Conservation (phyloP, 2,797 vertebrate genomes). For the Acrossocheilus wenchowensis region DNA sequence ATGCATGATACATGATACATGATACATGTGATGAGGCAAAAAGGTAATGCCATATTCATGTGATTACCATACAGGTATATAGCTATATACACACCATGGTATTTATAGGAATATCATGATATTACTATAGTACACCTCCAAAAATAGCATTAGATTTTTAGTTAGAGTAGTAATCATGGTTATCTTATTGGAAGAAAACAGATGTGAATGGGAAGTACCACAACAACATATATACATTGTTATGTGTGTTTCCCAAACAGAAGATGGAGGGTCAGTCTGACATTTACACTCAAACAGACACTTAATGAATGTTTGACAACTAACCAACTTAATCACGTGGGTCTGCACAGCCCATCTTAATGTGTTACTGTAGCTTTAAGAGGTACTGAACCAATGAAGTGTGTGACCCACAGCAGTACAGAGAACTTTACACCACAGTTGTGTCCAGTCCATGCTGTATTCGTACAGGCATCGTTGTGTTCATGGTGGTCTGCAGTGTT, state of each 20-base stretch:
- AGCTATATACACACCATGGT: not conserved
- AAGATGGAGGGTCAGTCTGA: not conserved
- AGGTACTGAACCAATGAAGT: not conserved
- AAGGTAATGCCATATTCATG: not conserved
- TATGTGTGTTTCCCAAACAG: not conserved
- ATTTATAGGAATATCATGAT: not conserved
- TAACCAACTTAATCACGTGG: constrained; percentile 11
- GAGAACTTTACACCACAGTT: constrained; percentile 1
- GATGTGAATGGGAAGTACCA: not conserved
- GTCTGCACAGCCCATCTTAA: not conserved
- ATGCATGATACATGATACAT: not conserved
- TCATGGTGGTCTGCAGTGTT: not conserved
- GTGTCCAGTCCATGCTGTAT: not conserved
- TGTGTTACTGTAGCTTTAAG: constrained; percentile 6
- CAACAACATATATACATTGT: not conserved
- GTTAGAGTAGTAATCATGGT: not conserved
- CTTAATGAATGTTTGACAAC: constrained; percentile 24
- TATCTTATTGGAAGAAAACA: not conserved
- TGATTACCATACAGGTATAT: not conserved
- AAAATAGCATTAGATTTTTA: not conserved
- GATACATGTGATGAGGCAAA: not conserved
- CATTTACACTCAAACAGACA: constrained; percentile 16
- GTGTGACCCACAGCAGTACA: not conserved
- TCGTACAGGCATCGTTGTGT: not conserved
- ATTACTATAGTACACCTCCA: not conserved